A percentile compares a stretch with the other conserved stretches of the same genome.
Conservation (phyloP, 2,888 invertebrate genomes). For the Temnothorax rugatulus region DNA sequence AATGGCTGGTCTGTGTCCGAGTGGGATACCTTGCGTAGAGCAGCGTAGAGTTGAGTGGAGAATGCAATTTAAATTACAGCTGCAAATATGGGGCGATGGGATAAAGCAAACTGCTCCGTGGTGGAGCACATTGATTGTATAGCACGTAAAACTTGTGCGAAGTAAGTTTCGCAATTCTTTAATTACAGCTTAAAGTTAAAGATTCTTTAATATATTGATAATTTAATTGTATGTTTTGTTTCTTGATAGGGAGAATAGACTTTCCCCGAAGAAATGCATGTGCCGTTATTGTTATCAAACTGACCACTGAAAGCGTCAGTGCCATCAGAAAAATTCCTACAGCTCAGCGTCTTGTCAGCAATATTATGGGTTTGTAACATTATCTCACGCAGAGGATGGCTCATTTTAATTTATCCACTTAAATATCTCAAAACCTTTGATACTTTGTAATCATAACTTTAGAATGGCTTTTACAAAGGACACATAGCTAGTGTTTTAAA, state of each 20-base stretch:
- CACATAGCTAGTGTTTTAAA: too few relatives aligned
- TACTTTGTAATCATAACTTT: too few relatives aligned
- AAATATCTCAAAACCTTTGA: too few relatives aligned
- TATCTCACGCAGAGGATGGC: not conserved
- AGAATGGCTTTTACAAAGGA: too few relatives aligned
- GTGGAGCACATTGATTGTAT: constrained; percentile 90
- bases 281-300: constrained; percentile 99
- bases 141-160: constrained; percentile 84
- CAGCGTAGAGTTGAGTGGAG: constrained; percentile 89
- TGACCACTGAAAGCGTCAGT: constrained; percentile 94
- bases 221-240: constrained; percentile 1
- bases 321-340: constrained; percentile 93
- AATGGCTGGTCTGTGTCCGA: constrained; percentile 85
- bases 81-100: constrained; percentile 93
- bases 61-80: constrained; percentile 91
- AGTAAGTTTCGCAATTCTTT: not conserved
- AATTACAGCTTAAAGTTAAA: not conserved
- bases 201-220: not conserved
- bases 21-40: constrained; percentile 89
- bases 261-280: constrained; percentile 91
- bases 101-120: constrained; percentile 90
- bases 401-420: too few relatives aligned
- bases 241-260: constrained; percentile 87
- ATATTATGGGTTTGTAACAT: constrained; percentile 87
- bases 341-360: constrained; percentile 92